phyloP scores from a whole-genome alignment of 2,113 vertebrate genomes.

The Anser brachyrhynchus region DNA sequence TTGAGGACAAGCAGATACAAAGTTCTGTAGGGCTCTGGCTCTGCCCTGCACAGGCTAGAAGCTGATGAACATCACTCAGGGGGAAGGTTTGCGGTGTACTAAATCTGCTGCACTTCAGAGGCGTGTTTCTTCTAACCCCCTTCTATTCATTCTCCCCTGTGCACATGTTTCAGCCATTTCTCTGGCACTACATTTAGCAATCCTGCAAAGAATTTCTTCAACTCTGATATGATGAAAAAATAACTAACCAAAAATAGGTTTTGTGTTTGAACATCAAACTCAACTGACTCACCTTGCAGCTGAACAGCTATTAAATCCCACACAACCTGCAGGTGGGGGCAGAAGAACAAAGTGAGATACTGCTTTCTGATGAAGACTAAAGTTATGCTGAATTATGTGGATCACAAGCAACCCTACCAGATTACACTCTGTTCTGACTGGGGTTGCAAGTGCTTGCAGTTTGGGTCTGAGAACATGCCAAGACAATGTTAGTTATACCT shows the following conservation, averaged over 20 bases:
- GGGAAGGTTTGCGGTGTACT: not conserved
- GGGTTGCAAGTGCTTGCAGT: not conserved
- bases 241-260: not conserved
- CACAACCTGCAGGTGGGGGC: not conserved
- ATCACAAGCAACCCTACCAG: not conserved
- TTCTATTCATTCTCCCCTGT: fast-evolving
- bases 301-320: not conserved
- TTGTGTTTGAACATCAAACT: not conserved
- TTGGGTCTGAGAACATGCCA: not conserved
- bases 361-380: not conserved
- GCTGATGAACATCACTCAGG: not conserved
- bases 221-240: not conserved
- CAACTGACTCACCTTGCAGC: not conserved
- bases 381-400: not conserved
- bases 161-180: not conserved
- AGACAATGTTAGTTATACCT: not conserved
- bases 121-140: not conserved
- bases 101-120: not conserved
- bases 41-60: not conserved
- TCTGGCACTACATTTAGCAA: not conserved
- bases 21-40: not conserved
- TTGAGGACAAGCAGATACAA: not conserved
- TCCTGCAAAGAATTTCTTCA: not conserved
- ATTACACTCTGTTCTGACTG: not conserved
- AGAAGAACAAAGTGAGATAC: not conserved